These are phyloP conservation scores for Drosophila kohkoa DNA, from an alignment of 1,140 invertebrate species.

Conservation along the genomic window DNA sequence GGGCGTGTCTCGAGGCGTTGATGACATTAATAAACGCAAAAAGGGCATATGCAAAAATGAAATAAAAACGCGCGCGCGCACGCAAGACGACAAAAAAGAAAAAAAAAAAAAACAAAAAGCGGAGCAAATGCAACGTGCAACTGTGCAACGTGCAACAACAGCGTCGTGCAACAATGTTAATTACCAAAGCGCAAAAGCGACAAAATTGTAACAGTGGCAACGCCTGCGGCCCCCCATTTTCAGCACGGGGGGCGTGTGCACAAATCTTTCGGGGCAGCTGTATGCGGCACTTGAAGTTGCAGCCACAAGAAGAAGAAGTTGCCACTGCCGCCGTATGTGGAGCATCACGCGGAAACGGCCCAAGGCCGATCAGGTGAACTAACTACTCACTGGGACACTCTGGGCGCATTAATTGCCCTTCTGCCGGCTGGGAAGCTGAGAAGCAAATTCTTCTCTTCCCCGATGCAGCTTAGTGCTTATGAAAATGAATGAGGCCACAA, in stretches of 20 bases:
- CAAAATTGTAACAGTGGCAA: conserved; percentile 79
- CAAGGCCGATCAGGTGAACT: conserved; percentile 71
- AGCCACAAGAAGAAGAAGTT: background rate
- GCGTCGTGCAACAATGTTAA: conserved; percentile 50
- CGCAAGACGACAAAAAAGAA: background rate
- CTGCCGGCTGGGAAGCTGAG: background rate
- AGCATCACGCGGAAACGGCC: conserved; percentile 48
- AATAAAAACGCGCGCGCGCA: no score
- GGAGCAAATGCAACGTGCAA: conserved; percentile 29
- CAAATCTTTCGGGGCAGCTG: conserved; percentile 27
- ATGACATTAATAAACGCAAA: conserved; percentile 77
- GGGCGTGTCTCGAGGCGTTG: conserved; percentile 60
- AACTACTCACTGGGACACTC: background rate
- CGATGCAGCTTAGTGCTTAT: conserved; percentile 37
- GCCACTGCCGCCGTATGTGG: conserved; percentile 25
- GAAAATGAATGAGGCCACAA: conserved; percentile 54
- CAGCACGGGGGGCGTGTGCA: conserved; percentile 14
- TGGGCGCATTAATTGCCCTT: conserved; percentile 59
- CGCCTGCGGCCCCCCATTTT: conserved; percentile 31
- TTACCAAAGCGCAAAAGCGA: conserved; percentile 59
- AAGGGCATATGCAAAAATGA: conserved; percentile 68
- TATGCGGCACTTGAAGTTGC: background rate
- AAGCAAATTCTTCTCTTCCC: background rate
- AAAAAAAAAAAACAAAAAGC: background rate
- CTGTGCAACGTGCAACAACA: conserved; percentile 15